These are phyloP conservation scores for Pocillopora meandrina DNA, from an alignment of 92 coral and sea anemone genomes.

Conservation along the genomic window DNA sequence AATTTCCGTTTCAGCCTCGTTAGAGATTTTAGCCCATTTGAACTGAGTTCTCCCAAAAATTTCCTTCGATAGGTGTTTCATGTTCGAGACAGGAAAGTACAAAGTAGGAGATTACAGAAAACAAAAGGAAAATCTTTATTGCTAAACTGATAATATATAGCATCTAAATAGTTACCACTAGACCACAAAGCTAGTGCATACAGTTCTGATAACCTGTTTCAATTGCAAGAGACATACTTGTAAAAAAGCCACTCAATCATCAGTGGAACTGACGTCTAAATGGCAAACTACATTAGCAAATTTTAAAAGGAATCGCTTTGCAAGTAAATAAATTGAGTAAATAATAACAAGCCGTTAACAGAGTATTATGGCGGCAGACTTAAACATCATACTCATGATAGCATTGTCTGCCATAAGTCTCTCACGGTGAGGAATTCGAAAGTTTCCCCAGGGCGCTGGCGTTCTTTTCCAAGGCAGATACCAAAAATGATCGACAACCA, in stretches of 20 bases:
- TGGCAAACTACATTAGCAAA: background rate
- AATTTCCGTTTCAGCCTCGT: no score
- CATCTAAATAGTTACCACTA: background rate
- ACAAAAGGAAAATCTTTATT: no score
- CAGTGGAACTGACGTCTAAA: background rate
- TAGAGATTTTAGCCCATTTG: no score
- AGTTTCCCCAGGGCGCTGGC: background rate
- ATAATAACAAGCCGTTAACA: background rate
- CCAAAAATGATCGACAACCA: background rate
- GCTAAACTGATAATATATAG: no score
- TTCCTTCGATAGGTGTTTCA: no score
- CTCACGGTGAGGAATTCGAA: background rate
- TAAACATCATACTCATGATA: background rate
- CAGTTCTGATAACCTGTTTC: background rate
- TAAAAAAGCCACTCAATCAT: background rate
- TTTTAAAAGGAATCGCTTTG: background rate
- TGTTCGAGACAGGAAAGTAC: no score
- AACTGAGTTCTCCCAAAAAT: no score
- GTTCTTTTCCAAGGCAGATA: background rate
- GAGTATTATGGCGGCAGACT: background rate
- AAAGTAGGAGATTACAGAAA: no score
- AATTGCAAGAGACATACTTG: background rate
- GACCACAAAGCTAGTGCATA: background rate
- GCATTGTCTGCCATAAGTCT: background rate
- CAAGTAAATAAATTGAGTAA: background rate